A percentile compares a stretch with the other conserved stretches of the same genome.
Conservation (phyloP, 2,113 vertebrate species). For the Actenoides lindsayi region DNA sequence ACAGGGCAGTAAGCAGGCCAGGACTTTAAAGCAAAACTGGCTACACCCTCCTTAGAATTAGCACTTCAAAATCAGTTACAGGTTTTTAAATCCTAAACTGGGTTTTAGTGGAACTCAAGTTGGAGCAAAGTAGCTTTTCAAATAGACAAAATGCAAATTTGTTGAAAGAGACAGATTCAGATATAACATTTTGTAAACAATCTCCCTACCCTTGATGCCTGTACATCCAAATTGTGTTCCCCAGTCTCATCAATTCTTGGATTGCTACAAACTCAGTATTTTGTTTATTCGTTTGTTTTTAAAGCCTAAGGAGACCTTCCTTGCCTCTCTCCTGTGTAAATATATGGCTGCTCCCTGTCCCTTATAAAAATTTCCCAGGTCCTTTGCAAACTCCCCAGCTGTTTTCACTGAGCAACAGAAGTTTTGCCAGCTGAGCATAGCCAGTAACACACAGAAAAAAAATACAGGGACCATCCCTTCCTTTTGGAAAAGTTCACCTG, state of each 20-base stretch:
- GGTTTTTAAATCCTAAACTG: background rate
- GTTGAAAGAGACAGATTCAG: background rate
- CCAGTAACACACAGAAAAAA: background rate
- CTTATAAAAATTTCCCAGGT: background rate
- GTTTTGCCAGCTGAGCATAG: background rate
- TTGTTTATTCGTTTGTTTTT: background rate
- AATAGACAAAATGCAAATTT: background rate
- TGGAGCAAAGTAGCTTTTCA: background rate
- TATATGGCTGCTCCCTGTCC: background rate
- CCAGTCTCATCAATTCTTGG: background rate
- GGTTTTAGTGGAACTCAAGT: background rate
- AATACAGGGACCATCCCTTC: background rate
- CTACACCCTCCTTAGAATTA: background rate
- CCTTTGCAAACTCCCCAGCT: background rate
- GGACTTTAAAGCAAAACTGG: background rate
- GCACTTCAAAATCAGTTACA: background rate
- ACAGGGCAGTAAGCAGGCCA: background rate
- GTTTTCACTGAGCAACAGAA: background rate
- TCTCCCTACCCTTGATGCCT: background rate
- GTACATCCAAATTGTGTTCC: background rate
- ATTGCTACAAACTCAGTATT: background rate
- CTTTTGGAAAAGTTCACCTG: background rate
- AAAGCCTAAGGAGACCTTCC: background rate
- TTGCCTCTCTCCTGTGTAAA: fast-evolving
- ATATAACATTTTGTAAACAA: background rate